Percentiles rank a stretch among this genome's conserved stretches.
phyloP scores from a whole-genome alignment of 64 coral and sea anemone species.

The Acropora yongei region DNA sequence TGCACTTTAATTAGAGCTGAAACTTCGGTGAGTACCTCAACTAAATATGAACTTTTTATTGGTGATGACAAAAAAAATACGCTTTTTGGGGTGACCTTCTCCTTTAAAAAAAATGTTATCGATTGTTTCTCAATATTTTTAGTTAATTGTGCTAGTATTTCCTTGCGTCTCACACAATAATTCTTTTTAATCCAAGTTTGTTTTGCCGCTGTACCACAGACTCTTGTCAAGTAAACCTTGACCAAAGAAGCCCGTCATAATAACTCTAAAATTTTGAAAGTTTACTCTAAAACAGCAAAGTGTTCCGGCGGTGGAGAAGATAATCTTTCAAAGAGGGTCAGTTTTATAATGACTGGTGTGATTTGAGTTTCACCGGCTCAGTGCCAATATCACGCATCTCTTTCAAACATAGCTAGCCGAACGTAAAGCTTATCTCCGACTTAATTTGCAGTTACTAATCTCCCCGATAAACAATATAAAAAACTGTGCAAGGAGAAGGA shows the following conservation, averaged over 20 bases:
- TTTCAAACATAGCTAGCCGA: not conserved
- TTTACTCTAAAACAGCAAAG: constrained; percentile 38
- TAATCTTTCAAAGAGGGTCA: not conserved
- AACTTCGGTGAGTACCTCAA: no score
- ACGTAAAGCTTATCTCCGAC: no score
- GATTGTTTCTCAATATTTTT: not conserved
- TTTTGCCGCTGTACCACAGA: not conserved
- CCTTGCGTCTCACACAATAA: constrained; percentile 1
- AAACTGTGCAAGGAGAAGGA: no score
- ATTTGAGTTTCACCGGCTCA: not conserved
- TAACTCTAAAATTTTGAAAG: constrained; percentile 30
- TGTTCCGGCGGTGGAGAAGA: not conserved
- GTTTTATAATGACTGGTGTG: not conserved
- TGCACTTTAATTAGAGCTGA: no score
- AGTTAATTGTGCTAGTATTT: not conserved
- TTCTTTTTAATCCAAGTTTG: constrained; percentile 18
- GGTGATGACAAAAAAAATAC: no score
- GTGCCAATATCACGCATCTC: no score
- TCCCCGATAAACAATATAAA: no score
- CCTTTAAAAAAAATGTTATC: no score
- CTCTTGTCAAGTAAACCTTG: not conserved
- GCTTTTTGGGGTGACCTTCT: no score
- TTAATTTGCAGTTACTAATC: no score
- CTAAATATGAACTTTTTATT: no score
- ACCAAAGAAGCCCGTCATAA: constrained; percentile 26